Conservation (phyloP, 2,113 vertebrate genomes). For the Enhydra lutris region DNA sequence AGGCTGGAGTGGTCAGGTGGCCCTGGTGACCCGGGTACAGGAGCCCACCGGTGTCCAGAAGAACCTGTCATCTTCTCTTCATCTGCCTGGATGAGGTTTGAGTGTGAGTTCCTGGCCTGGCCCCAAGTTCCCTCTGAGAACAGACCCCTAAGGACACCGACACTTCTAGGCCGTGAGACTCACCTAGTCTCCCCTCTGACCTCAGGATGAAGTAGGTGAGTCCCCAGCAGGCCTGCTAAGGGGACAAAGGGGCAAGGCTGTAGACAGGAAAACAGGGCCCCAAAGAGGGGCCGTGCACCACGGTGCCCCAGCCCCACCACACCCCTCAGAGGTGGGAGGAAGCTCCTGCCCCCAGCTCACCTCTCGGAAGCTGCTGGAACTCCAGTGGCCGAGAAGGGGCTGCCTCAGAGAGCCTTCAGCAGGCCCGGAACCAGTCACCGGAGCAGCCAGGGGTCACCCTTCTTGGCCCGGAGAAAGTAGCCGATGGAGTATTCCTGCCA, state of each 20-base stretch:
- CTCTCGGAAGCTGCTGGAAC: background rate
- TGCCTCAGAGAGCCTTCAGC: background rate
- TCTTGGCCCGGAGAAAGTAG: background rate
- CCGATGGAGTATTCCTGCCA: background rate
- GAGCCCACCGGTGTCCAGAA: background rate
- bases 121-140: background rate
- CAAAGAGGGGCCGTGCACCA: too few relatives aligned
- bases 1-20: background rate
- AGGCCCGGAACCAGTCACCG: background rate
- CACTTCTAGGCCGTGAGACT: too few relatives aligned
- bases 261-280: background rate
- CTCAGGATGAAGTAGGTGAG: background rate
- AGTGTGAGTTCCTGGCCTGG: background rate
- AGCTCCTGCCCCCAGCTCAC: background rate
- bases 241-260: background rate
- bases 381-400: background rate
- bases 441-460: background rate
- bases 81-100: background rate
- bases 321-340: accelerated
- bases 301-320: background rate
- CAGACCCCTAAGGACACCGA: too few relatives aligned
- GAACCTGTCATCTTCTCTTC: background rate
- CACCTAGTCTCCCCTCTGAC: background rate
- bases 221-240: background rate
- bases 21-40: background rate